Percentiles rank a stretch among this genome's conserved stretches.
Conservation (phyloP, 2,797 vertebrate genomes). For the Chromobotia macracanthus region DNA sequence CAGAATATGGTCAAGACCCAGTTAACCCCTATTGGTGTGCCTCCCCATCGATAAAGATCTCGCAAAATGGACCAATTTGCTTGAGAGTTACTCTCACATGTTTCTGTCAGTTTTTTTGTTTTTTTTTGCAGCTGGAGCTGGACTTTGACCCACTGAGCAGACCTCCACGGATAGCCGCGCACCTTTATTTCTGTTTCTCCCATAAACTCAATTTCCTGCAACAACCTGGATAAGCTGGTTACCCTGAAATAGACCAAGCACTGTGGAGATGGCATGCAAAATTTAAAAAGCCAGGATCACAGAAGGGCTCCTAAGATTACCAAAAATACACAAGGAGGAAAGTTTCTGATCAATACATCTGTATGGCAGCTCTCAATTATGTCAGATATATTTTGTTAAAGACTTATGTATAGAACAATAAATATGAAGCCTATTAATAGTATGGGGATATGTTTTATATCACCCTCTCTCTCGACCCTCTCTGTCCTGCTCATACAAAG, state of each 20-base stretch:
- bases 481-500: slow-evolving; percentile 31
- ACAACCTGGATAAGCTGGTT: slow-evolving; percentile 13
- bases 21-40: slow-evolving; percentile 74
- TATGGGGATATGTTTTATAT: slow-evolving; percentile 10
- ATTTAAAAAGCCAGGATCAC: slow-evolving; percentile 23
- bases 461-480: slow-evolving; percentile 4
- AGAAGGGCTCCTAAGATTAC: slow-evolving; percentile 13
- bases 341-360: slow-evolving; percentile 32
- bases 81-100: slow-evolving; percentile 27
- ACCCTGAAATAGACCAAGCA: slow-evolving; percentile 22
- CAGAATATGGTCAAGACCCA: slow-evolving; percentile 59
- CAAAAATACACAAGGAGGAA: slow-evolving; percentile 14
- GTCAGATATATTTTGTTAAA: slow-evolving; percentile 28
- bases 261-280: slow-evolving; percentile 21
- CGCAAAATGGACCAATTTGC: slow-evolving; percentile 53
- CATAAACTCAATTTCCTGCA: slow-evolving; percentile 12
- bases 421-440: slow-evolving; percentile 32
- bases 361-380: slow-evolving; percentile 14
- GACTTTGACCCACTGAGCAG: slow-evolving; percentile 41
- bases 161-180: slow-evolving; percentile 7
- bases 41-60: slow-evolving; percentile 73
- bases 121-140: slow-evolving; percentile 51
- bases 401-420: slow-evolving; percentile 33
- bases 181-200: slow-evolving; percentile 16
- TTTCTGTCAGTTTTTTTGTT: background rate